Evolutionary conservation across 1,140 invertebrate genomes (phyloP).

Genomic region (Apis dorsata): DNA sequence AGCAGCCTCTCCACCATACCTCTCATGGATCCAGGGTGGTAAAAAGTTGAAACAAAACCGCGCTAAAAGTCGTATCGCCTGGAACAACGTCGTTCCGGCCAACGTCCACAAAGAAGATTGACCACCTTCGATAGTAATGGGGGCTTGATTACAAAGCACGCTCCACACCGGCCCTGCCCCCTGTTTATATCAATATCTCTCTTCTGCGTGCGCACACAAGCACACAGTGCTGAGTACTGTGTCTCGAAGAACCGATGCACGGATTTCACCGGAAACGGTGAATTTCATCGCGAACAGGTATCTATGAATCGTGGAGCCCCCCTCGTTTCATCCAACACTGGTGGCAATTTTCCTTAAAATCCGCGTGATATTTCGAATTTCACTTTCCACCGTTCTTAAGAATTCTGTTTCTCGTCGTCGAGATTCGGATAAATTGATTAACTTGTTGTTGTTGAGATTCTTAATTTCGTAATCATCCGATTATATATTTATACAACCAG

Average conservation of each 20-base stretch:
- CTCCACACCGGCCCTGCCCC: constrained; percentile 74
- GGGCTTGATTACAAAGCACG: constrained; percentile 79
- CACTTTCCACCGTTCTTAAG: no score
- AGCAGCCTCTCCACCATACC: neutral
- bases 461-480: no score
- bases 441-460: no score
- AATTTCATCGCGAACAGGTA: constrained; percentile 26
- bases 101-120: constrained; percentile 70
- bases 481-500: no score
- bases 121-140: constrained; percentile 79
- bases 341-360: constrained; percentile 6
- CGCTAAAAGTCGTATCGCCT: constrained; percentile 56
- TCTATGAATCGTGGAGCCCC: constrained; percentile 18
- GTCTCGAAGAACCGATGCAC: constrained; percentile 2
- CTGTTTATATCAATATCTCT: constrained; percentile 80
- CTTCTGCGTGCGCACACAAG: constrained; percentile 52
- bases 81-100: constrained; percentile 58
- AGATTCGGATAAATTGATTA: no score
- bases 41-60: constrained; percentile 38
- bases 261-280: constrained; percentile 27
- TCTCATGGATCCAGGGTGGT: neutral
- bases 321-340: neutral
- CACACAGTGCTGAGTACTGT: neutral
- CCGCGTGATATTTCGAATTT: no score
- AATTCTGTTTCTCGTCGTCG: no score